Evolutionary conservation across 2,797 vertebrate species (phyloP).

Genomic region (Argentina silus): DNA sequence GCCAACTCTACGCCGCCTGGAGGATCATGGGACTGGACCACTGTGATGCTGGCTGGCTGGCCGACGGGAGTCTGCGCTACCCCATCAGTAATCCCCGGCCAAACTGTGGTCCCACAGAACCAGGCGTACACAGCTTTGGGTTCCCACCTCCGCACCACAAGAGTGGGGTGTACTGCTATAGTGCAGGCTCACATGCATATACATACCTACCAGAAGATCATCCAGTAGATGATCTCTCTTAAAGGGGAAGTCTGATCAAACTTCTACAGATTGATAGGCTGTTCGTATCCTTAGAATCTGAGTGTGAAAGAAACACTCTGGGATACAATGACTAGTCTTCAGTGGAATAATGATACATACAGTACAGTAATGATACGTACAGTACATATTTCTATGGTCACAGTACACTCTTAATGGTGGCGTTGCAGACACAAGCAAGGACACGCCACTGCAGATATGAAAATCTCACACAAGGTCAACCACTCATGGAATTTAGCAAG

Average conservation of each 20-base stretch:
- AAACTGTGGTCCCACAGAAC: constrained; percentile 80
- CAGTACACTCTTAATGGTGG: not conserved
- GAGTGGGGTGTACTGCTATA: constrained; percentile 87
- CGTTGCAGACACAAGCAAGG: not conserved
- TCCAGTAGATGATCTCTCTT: not conserved
- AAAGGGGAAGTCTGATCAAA: not conserved
- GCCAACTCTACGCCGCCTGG: constrained; percentile 89
- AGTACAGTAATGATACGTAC: not conserved
- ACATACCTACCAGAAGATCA: not conserved
- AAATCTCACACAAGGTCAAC: not conserved
- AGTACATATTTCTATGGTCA: not conserved
- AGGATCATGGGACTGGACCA: constrained; percentile 80
- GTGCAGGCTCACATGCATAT: constrained; percentile 9
- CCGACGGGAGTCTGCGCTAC: constrained; percentile 86
- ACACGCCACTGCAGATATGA: not conserved
- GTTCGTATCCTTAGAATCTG: no score
- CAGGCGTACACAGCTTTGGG: constrained; percentile 84
- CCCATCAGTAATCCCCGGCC: constrained; percentile 77
- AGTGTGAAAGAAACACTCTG: not conserved
- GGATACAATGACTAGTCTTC: not conserved
- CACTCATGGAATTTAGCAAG: not conserved
- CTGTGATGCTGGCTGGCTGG: constrained; percentile 87
- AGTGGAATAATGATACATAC: not conserved
- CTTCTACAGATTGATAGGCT: no score
- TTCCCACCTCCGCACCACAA: constrained; percentile 78